Conservation (phyloP, 2,113 vertebrate genomes). For the Macrotus californicus region DNA sequence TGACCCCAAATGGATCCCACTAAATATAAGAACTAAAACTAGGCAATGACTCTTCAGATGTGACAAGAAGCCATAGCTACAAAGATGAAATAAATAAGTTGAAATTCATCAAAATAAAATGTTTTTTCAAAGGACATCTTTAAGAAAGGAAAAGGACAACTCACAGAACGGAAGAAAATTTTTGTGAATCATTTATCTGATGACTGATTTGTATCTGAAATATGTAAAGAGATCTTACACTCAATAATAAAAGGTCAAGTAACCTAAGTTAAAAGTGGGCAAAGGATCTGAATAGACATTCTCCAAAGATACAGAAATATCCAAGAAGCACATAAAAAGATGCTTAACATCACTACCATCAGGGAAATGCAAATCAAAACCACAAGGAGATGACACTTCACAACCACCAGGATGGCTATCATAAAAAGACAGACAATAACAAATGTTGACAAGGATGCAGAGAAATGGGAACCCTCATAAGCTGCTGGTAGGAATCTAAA, state of each 20-base stretch:
- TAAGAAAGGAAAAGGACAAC: background rate
- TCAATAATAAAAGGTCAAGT: background rate
- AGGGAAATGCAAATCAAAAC: background rate
- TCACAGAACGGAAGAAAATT: background rate
- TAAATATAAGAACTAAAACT: background rate
- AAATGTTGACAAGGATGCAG: background rate
- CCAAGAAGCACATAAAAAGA: background rate
- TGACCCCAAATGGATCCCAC: background rate
- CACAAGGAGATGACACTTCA: background rate
- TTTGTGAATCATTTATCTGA: background rate
- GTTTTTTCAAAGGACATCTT: background rate
- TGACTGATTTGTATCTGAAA: background rate
- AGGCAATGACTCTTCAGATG: constrained; percentile 3
- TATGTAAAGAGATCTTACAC: background rate
- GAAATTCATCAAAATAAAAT: background rate
- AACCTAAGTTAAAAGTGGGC: background rate
- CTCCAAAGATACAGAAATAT: background rate
- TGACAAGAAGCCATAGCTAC: background rate
- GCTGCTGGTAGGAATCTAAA: background rate
- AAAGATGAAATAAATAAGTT: background rate
- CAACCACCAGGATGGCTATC: background rate
- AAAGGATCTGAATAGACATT: background rate
- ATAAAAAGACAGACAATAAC: background rate
- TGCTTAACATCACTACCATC: background rate
- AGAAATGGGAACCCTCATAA: background rate